phyloP scores from a whole-genome alignment of 2,797 vertebrate genomes.

The Margarornis squamiger region DNA sequence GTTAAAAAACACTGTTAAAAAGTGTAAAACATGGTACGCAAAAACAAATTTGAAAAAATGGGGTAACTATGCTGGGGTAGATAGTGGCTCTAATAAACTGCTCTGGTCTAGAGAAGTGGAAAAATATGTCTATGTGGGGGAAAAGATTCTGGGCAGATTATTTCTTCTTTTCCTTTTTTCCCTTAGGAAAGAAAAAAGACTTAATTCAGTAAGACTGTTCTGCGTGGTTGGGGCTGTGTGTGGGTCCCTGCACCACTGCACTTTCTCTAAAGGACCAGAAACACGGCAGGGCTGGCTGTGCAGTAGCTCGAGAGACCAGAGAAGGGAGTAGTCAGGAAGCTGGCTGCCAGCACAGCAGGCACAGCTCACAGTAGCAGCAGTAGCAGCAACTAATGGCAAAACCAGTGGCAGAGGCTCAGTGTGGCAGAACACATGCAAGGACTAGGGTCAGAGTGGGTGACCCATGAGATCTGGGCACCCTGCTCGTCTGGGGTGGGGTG shows the following conservation, averaged over 20 bases:
- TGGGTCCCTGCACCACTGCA: neutral
- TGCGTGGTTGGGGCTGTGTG: neutral
- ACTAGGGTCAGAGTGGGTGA: neutral
- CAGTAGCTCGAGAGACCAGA: neutral
- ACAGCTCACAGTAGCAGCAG: neutral
- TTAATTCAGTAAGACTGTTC: neutral
- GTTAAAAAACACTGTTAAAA: neutral
- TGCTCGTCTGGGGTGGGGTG: rapidly evolving
- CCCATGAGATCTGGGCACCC: neutral
- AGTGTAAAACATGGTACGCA: neutral
- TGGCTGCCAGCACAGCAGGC: neutral
- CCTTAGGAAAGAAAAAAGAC: neutral
- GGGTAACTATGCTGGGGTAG: neutral
- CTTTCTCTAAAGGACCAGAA: neutral
- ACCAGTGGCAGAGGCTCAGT: neutral
- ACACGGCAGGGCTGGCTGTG: neutral
- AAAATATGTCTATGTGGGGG: neutral
- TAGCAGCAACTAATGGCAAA: neutral
- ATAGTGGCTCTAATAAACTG: neutral
- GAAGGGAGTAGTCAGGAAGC: neutral
- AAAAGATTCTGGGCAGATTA: neutral
- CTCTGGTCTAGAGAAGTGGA: neutral
- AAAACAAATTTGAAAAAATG: neutral
- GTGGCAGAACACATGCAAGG: rapidly evolving
- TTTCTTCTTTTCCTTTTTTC: neutral